Evolutionary conservation across 2,888 invertebrate genomes (phyloP).

Genomic region (Brachyptera risi): DNA sequence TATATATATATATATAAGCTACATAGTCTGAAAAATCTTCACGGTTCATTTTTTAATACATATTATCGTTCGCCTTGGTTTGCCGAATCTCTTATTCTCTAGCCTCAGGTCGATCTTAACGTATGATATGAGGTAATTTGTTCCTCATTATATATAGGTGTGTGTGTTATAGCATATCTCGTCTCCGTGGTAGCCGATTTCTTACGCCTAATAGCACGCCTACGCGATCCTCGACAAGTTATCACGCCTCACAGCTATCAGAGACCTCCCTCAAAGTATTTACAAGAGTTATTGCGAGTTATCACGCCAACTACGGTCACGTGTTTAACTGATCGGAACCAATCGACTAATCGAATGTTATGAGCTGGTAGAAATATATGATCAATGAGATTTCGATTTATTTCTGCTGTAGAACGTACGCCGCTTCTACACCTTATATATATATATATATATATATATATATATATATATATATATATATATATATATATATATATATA

Average conservation of each 20-base stretch:
- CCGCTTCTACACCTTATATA: not conserved
- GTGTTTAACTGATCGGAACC: constrained; percentile 23
- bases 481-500: too few relatives aligned
- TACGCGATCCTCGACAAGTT: constrained; percentile 6
- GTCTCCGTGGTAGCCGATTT: constrained; percentile 22
- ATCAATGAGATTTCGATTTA: constrained; percentile 17
- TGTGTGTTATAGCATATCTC: constrained; percentile 1
- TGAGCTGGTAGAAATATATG: constrained; percentile 5
- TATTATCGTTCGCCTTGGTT: not conserved
- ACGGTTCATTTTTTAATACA: not conserved
- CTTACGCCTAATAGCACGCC: constrained; percentile 22
- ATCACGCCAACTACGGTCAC: constrained; percentile 26
- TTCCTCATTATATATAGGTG: constrained; percentile 17
- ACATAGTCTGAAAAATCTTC: not conserved
- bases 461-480: too few relatives aligned
- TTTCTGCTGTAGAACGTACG: too few relatives aligned
- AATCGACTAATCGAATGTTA: constrained; percentile 20
- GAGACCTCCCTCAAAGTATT: constrained; percentile 22
- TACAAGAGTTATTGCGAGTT: constrained; percentile 23
- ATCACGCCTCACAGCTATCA: constrained; percentile 13
- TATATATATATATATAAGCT: not conserved
- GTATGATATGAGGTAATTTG: constrained; percentile 22
- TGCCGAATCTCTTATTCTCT: not conserved
- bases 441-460: too few relatives aligned
- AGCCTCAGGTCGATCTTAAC: constrained; percentile 1